Evolutionary conservation across 2,888 invertebrate genomes (phyloP), one percentile per base, ranked within the genome.

Genomic region (Matsumyia berberina): DNA sequence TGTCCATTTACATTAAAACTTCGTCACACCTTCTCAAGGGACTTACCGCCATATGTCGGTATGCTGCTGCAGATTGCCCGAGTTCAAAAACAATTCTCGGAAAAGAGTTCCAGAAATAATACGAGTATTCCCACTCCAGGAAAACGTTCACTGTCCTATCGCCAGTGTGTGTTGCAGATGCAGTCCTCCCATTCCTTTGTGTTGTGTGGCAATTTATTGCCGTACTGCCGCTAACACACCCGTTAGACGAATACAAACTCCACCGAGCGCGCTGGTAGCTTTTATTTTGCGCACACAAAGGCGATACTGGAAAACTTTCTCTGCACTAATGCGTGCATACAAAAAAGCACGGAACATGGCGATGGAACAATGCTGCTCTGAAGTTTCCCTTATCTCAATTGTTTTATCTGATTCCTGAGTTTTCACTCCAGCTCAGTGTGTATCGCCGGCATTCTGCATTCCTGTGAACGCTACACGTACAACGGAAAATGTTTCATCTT

Each of bases 271-370:
- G 44, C 67, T 57, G 29, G 42, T 42, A 55, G 60, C 81, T 12
- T 76, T 72, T 60, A 53, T 78, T 72, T 78, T 35, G 44, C 58
- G 70, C 64, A 49, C 53, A 80, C 66, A 72, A 82, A 70, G 46
- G 46, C 73, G 62, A 78, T 72, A 60, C 78, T 72, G 46, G 60
- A 35, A 79, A 83, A 83, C 83, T 79, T 79, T 67, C 79, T 73
- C 79, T 73, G 83, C 79, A 79, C 78, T 83, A 83, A 79, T 79
- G 83, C 83, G 83, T 83, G 73, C 55, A 66, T 73, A 83, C 79
- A 83, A 83, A 73, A n/a, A 58, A 69, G 73, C 83, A 67, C 37
- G 12, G 58, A 74, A 69, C 60, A 80, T 60, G 60, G 58, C 74
- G 58, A 62, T 79, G 79, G 60, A 83, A 83, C 73, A 73, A 78